These are phyloP conservation scores for Temnothorax curvispinosus DNA, from an alignment of 1,140 invertebrate species.

Conservation along the genomic window DNA sequence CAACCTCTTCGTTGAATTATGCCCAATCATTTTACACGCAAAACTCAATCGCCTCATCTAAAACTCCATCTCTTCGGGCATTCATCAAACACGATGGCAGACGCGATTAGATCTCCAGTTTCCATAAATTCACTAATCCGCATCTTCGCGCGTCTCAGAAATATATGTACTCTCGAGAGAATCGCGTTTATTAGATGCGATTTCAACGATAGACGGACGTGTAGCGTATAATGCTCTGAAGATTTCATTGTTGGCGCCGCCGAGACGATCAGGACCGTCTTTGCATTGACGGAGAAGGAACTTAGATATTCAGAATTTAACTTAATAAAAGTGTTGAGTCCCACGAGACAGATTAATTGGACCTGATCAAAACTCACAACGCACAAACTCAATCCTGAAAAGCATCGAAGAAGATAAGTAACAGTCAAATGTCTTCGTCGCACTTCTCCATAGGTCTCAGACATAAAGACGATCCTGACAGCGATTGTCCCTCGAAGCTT, in stretches of 20 bases:
- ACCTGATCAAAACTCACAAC: not conserved
- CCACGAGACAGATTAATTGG: not conserved
- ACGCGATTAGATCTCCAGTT: conserved; percentile 1
- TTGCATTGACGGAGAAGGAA: not conserved
- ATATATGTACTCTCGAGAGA: conserved; percentile 25
- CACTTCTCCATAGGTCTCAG: not conserved
- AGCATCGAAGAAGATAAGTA: not conserved
- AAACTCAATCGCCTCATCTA: not conserved
- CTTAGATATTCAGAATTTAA: not conserved
- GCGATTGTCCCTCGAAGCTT: conserved; percentile 10
- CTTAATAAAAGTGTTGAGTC: not conserved
- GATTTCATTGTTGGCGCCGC: not conserved
- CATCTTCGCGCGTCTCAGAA: not conserved
- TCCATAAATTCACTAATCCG: conserved; percentile 6
- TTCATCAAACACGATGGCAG: not conserved
- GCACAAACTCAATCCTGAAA: not conserved
- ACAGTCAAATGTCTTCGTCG: conserved; percentile 11
- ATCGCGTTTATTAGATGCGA: not conserved
- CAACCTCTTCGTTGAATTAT: not conserved
- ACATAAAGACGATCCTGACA: not conserved
- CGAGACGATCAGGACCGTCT: not conserved
- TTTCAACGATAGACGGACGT: conserved; percentile 18
- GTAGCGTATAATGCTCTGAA: not conserved
- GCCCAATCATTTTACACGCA: not conserved
- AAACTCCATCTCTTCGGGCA: not conserved